phyloP scores from a whole-genome alignment of 92 coral and sea anemone genomes.

The Anthopleura xanthogrammica region DNA sequence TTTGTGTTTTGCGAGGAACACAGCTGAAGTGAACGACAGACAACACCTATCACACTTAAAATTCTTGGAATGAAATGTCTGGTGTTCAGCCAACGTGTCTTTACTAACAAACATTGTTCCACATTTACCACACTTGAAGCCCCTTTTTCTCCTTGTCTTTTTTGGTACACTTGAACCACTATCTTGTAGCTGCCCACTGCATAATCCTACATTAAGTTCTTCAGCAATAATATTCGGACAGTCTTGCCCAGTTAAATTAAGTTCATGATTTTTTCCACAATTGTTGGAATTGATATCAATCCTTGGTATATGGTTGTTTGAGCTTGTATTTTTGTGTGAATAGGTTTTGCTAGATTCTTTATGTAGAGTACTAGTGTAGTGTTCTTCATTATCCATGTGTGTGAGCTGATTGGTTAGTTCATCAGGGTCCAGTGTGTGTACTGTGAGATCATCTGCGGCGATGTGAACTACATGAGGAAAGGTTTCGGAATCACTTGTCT shows the following conservation, averaged over 20 bases:
- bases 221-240: background rate
- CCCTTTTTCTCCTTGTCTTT: background rate
- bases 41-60: background rate
- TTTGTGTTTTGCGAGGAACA: background rate
- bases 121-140: background rate
- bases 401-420: background rate
- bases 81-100: background rate
- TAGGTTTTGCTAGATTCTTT: background rate
- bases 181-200: background rate
- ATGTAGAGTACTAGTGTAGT: background rate
- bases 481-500: background rate
- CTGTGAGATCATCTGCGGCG: background rate
- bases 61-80: background rate
- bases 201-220: background rate
- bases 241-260: background rate
- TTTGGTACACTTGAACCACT: background rate
- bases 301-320: background rate
- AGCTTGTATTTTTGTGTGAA: background rate
- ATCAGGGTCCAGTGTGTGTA: background rate
- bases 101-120: background rate
- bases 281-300: background rate
- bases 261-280: background rate
- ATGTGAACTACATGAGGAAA: slow-evolving; percentile 5
- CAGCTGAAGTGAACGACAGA: background rate
- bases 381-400: background rate